These are phyloP conservation scores for Calameuta pallipes DNA, from an alignment of 2,888 invertebrate genomes.

Conservation along the genomic window DNA sequence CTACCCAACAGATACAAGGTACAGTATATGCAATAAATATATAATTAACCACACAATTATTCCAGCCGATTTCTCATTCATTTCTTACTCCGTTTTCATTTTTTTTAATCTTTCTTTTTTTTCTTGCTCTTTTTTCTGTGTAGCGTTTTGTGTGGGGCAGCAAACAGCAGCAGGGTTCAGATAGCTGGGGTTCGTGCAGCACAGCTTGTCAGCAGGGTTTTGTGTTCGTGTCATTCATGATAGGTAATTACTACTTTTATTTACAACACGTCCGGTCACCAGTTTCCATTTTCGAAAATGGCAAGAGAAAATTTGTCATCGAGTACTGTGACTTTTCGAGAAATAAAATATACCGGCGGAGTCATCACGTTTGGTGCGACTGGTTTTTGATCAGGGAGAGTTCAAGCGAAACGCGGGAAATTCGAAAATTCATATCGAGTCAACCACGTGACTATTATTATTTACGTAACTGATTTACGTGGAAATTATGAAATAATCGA, in stretches of 20 bases:
- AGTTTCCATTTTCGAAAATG: conserved; percentile 41
- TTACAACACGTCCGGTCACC: conserved; percentile 43
- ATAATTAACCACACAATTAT: conserved; percentile 1
- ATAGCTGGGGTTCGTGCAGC: conserved; percentile 66
- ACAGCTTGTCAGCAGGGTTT: conserved; percentile 67
- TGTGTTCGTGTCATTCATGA: conserved; percentile 62
- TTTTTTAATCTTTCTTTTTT: background rate
- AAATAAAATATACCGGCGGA: too few relatives aligned
- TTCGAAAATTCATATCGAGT: too few relatives aligned
- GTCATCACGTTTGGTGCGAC: too few relatives aligned
- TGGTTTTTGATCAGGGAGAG: too few relatives aligned
- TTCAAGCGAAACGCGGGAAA: too few relatives aligned
- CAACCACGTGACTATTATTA: too few relatives aligned
- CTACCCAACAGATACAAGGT: background rate
- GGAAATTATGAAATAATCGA: too few relatives aligned
- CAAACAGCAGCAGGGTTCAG: conserved; percentile 65
- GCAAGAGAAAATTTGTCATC: too few relatives aligned
- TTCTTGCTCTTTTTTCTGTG: conserved; percentile 37
- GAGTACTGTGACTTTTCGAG: too few relatives aligned
- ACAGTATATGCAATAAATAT: too few relatives aligned
- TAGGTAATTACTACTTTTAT: conserved; percentile 52
- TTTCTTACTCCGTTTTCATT: background rate
- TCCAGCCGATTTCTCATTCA: conserved; percentile 11
- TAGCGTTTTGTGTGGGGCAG: conserved; percentile 54
- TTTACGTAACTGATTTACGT: too few relatives aligned